Conservation (phyloP, 2,888 invertebrate genomes). For the Scaptomyza flava region DNA sequence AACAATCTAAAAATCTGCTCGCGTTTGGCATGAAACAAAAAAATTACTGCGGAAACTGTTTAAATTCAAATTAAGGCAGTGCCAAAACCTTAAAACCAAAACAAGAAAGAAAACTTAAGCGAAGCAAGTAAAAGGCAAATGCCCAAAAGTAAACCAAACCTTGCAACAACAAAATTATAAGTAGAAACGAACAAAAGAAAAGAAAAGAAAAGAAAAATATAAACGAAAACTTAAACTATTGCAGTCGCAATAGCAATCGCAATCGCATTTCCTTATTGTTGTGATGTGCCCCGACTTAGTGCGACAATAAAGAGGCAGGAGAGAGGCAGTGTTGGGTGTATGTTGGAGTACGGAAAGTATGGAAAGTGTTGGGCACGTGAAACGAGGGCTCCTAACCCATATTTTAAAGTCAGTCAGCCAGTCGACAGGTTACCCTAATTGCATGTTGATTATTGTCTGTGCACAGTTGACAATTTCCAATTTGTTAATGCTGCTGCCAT, state of each 20-base stretch:
- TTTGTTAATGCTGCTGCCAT: conserved; percentile 68
- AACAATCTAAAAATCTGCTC: conserved; percentile 49
- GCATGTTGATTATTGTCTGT: conserved; percentile 68
- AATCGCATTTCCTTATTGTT: conserved; percentile 70
- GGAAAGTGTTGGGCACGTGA: conserved; percentile 28
- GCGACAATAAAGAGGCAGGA: conserved; percentile 38
- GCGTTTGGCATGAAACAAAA: conserved; percentile 33
- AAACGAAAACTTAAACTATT: conserved; percentile 41
- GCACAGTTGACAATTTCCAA: conserved; percentile 71
- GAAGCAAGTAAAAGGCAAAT: conserved; percentile 47
- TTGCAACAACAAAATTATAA: conserved; percentile 32
- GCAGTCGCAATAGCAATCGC: conserved; percentile 64
- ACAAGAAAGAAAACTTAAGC: neutral
- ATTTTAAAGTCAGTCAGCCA: conserved; percentile 78
- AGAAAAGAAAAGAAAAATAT: conserved; percentile 13
- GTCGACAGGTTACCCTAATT: conserved; percentile 73
- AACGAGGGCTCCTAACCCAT: conserved; percentile 66
- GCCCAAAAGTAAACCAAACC: conserved; percentile 49
- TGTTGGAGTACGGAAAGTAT: conserved; percentile 1
- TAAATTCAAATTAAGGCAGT: conserved; percentile 73
- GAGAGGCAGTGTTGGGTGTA: conserved; percentile 10
- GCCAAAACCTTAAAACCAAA: conserved; percentile 41
- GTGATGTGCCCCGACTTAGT: conserved; percentile 37
- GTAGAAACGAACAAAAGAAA: conserved; percentile 29
- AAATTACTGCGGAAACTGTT: conserved; percentile 66